Conservation (phyloP, 2,888 invertebrate species). For the Xestoiulus laeticollis region DNA sequence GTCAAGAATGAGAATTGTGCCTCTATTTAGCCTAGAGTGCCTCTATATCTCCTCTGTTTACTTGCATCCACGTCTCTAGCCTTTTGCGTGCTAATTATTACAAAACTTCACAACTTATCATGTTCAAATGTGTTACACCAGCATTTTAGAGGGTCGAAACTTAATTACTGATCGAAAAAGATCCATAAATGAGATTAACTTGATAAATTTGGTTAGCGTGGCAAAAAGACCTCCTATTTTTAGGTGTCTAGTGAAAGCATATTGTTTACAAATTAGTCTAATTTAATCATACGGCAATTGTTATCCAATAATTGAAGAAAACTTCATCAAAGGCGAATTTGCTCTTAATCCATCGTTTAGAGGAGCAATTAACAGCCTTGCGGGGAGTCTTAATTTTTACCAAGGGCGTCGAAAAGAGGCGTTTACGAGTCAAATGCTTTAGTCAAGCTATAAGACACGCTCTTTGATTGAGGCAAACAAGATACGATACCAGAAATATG, state of each 20-base stretch:
- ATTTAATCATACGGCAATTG: slow-evolving; percentile 52
- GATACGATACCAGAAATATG: no score
- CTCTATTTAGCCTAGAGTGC: slow-evolving; percentile 23
- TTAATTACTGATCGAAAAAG: slow-evolving; percentile 56
- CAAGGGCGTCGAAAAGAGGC: slow-evolving; percentile 47
- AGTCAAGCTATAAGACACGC: not conserved
- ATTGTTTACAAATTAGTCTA: slow-evolving; percentile 54
- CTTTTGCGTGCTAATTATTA: slow-evolving; percentile 53
- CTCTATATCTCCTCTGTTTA: not conserved
- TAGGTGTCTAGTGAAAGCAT: slow-evolving; percentile 49
- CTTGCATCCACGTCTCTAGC: not conserved
- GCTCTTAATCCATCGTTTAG: slow-evolving; percentile 48
- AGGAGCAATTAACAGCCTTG: slow-evolving; percentile 51
- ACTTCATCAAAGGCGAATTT: slow-evolving; percentile 52
- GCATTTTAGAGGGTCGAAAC: slow-evolving; percentile 53
- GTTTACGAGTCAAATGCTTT: not conserved
- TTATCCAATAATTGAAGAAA: slow-evolving; percentile 53
- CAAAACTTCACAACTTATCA: slow-evolving; percentile 56
- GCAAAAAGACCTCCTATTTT: slow-evolving; percentile 44
- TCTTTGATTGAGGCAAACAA: not conserved
- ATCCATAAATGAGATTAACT: slow-evolving; percentile 55
- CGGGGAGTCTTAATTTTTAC: slow-evolving; percentile 48
- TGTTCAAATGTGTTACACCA: slow-evolving; percentile 55
- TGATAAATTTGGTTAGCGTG: slow-evolving; percentile 55
- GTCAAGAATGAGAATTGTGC: not conserved